Percentiles rank a stretch among this genome's conserved stretches.
Evolutionary conservation across 2,113 vertebrate species (phyloP).

Genomic region (Psilopsiagon aurifrons): DNA sequence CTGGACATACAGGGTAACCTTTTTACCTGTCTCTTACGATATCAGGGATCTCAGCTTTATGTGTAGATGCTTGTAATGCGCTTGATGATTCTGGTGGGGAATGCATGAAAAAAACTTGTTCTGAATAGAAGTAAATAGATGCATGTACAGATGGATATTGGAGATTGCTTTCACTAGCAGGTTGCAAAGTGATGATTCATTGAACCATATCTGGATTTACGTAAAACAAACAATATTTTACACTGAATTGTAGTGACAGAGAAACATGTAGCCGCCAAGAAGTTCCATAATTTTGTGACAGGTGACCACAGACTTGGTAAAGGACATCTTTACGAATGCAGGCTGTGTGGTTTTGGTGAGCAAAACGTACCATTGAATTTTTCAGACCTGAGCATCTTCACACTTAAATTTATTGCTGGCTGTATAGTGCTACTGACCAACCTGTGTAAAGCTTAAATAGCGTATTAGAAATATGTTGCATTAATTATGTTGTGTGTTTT

Average conservation of each 20-base stretch:
- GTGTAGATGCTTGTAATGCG: background rate
- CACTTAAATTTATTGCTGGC: background rate
- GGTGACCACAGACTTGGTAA: constrained; percentile 4
- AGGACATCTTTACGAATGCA: background rate
- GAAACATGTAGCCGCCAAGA: constrained; percentile 38
- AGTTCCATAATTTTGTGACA: constrained; percentile 51
- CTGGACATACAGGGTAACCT: background rate
- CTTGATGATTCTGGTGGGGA: constrained; percentile 18
- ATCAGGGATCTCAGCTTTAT: background rate
- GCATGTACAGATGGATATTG: constrained; percentile 17
- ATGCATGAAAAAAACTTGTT: constrained; percentile 1
- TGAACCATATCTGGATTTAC: constrained; percentile 12
- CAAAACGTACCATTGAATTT: background rate
- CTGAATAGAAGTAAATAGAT: background rate
- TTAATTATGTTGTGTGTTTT: constrained; percentile 1
- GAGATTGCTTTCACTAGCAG: constrained; percentile 25
- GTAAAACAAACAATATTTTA: constrained; percentile 9
- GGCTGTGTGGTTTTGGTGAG: background rate
- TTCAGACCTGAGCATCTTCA: background rate
- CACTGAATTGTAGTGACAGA: background rate
- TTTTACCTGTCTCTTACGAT: background rate
- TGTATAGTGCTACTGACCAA: background rate
- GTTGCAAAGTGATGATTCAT: constrained; percentile 49
- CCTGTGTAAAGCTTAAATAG: background rate
- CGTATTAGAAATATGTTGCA: background rate